Conservation (phyloP, 2,797 vertebrate species). For the Propithecus perrieri region DNA sequence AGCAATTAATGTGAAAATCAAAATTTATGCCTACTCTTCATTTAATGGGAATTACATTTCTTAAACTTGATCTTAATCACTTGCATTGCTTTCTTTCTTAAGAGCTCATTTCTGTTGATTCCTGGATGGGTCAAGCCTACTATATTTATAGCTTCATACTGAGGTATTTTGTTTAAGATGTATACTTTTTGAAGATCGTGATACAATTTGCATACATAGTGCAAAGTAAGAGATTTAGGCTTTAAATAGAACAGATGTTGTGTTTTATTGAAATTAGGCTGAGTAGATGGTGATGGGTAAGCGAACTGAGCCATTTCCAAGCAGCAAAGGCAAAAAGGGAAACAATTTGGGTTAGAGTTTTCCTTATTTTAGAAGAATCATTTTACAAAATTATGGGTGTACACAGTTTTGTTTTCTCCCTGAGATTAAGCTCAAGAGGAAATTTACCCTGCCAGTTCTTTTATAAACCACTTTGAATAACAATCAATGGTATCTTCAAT, state of each 20-base stretch:
- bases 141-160: conserved; percentile 22
- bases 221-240: neutral
- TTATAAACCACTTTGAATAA: neutral
- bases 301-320: neutral
- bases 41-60: conserved; percentile 43
- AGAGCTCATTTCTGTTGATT: conserved; percentile 43
- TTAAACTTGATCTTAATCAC: neutral
- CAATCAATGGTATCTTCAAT: neutral
- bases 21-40: neutral
- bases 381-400: neutral
- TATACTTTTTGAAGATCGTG: neutral
- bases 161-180: neutral
- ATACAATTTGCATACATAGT: neutral
- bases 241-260: neutral
- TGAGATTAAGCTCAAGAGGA: neutral
- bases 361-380: neutral
- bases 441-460: neutral
- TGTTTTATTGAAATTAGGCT: conserved; percentile 10
- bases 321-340: neutral
- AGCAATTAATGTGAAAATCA: conserved; percentile 20
- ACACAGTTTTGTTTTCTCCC: neutral
- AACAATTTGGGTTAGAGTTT: neutral
- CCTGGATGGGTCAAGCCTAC: neutral
- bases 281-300: neutral
- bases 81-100: conserved; percentile 1